Evolutionary conservation across 2,797 vertebrate genomes (phyloP).

Genomic region (Garrulus glandarius): DNA sequence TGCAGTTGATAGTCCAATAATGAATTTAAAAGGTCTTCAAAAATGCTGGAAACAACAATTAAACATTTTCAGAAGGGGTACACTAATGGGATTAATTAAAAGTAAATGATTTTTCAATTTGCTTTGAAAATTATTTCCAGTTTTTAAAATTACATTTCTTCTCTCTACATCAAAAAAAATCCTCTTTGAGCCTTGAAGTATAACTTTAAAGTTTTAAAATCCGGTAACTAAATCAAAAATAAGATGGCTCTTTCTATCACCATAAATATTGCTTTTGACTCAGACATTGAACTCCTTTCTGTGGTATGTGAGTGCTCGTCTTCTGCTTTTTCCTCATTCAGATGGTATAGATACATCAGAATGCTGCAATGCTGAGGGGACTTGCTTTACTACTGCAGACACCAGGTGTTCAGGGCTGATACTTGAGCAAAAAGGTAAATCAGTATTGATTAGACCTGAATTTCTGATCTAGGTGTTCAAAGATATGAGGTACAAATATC

Average conservation of each 20-base stretch:
- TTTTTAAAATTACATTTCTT: neutral
- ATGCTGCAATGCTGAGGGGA: accelerated
- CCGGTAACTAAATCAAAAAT: neutral
- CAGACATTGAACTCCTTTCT: neutral
- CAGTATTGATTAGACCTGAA: neutral
- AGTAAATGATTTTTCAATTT: neutral
- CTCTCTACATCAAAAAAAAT: neutral
- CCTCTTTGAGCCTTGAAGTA: neutral
- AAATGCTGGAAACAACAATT: constrained; percentile 39
- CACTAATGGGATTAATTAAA: constrained; percentile 15
- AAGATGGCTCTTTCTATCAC: neutral
- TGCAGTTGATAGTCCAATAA: constrained; percentile 34
- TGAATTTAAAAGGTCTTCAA: constrained; percentile 53
- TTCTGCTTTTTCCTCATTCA: neutral
- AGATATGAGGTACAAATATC: accelerated
- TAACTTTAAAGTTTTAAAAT: neutral
- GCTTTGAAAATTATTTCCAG: constrained; percentile 8
- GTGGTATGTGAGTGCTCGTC: neutral
- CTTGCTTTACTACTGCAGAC: neutral
- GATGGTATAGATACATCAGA: neutral
- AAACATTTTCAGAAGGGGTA: neutral
- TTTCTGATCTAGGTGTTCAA: neutral
- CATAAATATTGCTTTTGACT: neutral
- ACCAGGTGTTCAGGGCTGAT: neutral
- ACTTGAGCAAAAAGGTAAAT: neutral